Evolutionary conservation across 2,888 invertebrate species (phyloP), one percentile per base, ranked within the genome.

Genomic region (Parnassius mnemosyne): DNA sequence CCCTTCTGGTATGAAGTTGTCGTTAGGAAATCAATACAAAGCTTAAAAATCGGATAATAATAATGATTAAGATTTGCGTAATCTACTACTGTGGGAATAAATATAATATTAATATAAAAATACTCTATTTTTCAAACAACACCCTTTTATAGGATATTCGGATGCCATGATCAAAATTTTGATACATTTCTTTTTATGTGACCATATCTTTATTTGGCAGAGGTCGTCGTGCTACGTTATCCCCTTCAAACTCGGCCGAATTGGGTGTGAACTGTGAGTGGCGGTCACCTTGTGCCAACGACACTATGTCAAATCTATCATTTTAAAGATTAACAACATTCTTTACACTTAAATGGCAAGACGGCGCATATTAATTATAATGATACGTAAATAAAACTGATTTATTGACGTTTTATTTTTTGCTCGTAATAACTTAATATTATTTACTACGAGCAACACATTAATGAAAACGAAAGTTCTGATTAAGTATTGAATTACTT

Each of bases 211-310:
- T 65, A 65, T 34, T 61, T 59, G 62, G 57, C 66, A 68, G 69
- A 74, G 77, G 76, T 77, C 73, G 69, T 66, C 66, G 74, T 61
- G 69, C 64, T 66, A 67, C 60, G 64, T 69, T 65, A 71, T 76
- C 75, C 72, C 79, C 80, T 80, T 78, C 77, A 76, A 76, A 75
- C 69, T 66, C 71, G 69, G 72, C 65, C 69, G 68, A 57, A 57
- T 44, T 63, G 58, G 50, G 62, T 53, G 61, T 44, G 60, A 56
- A 12, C 53, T 42, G 57, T 20, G 54, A 47, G 50, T 43, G 53
- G 49, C 70, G 77, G 77, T 77, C 75, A 77, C 77, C 79, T 76
- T 54, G 64, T 60, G 64, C 20, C 55, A 58, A 53, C 57, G 60
- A 60, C 56, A 59, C 55, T 59, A 49, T 57, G 56, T 64, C 63